Conservation (phyloP, 2,113 vertebrate species). For the Tricholaema leucomelas region DNA sequence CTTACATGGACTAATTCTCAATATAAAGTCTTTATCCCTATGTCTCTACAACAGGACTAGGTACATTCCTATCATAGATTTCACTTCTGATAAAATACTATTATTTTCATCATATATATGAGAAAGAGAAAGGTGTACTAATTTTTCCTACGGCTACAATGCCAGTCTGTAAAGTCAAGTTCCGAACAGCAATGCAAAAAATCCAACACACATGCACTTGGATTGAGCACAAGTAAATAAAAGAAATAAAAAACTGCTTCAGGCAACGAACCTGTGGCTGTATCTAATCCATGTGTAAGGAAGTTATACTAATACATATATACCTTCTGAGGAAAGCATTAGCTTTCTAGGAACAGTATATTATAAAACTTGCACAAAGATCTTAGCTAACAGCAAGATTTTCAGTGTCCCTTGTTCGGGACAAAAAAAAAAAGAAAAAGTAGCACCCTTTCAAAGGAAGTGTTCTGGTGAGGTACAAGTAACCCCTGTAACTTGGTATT, state of each 20-base stretch:
- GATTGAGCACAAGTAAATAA: background rate
- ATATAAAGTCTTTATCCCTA: background rate
- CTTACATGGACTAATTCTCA: background rate
- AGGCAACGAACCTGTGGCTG: background rate
- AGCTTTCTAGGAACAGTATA: background rate
- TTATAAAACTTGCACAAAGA: background rate
- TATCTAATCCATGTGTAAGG: background rate
- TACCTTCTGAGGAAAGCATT: background rate
- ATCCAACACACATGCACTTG: background rate
- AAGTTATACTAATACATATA: background rate
- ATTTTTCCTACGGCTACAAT: background rate
- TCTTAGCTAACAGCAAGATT: background rate
- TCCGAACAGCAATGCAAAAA: background rate
- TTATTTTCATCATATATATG: background rate
- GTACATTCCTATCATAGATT: background rate
- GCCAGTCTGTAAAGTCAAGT: background rate
- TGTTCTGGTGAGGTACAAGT: background rate
- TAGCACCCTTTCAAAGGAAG: background rate
- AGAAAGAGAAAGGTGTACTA: background rate
- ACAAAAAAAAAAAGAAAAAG: background rate
- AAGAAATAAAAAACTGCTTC: background rate
- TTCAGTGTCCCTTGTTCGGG: background rate
- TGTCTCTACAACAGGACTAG: background rate
- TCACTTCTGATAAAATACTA: background rate
- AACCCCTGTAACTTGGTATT: conserved; percentile 18